Evolutionary conservation across 2,113 vertebrate genomes (phyloP).

Genomic region (Astur gentilis): DNA sequence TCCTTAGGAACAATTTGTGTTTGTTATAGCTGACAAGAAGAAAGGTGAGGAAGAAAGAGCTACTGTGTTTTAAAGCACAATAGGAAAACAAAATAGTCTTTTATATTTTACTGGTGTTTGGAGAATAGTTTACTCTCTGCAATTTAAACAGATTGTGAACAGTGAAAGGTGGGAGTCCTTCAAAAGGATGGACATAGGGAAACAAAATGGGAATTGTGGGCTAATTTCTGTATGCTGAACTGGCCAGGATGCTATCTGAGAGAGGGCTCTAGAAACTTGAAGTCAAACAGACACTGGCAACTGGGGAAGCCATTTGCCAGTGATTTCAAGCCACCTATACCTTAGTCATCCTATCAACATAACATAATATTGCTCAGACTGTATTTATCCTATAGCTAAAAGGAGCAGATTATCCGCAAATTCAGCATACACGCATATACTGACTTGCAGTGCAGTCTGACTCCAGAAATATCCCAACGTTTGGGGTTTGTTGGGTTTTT

Average conservation of each 20-base stretch:
- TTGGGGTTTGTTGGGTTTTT: neutral
- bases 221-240: neutral
- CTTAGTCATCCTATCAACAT: no score
- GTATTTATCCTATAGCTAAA: neutral
- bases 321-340: neutral
- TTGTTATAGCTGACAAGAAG: slow-evolving; percentile 17
- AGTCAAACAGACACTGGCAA: neutral
- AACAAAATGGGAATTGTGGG: neutral
- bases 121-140: neutral
- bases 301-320: neutral
- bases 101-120: neutral
- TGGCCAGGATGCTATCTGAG: neutral
- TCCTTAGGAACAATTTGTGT: slow-evolving; percentile 40
- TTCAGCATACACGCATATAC: neutral
- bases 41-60: slow-evolving; percentile 24
- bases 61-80: neutral
- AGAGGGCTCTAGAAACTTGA: neutral
- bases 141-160: neutral
- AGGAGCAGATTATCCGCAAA: neutral
- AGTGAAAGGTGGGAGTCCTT: neutral
- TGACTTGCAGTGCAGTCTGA: neutral
- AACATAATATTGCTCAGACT: neutral
- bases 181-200: neutral
- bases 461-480: neutral
- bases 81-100: neutral